Evolutionary conservation across 2,888 invertebrate species (phyloP), one percentile per base, ranked within the genome.

Genomic region (Aphodius granarius): DNA sequence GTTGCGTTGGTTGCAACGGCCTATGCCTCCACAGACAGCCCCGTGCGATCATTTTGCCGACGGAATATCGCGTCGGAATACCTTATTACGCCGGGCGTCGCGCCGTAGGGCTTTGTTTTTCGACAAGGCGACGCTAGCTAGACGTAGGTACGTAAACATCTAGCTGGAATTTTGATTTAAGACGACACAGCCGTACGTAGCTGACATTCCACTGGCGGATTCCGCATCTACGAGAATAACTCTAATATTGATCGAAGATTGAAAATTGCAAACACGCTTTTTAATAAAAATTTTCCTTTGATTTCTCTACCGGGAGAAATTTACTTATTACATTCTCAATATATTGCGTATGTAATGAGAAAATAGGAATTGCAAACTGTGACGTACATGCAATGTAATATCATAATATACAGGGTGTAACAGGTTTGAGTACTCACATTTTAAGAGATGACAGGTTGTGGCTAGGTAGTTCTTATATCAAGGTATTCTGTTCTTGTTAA

Each of bases 1-100:
- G 79, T 78, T 79, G 79, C 80, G 78, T 70, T 78, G 80, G 78
- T 70, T 78, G 80, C 79, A 77, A 71, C 78, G 78, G 78, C 78
- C 79, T 78, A 76, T 72, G 78, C 78, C 78, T 75, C 71, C 75
- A 73, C 75, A 77, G 78, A 78, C 76, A 75, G 74, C 72, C 74
- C 21, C 68, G 20, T 21, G 13, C 43, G 13, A 43, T 43, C 43
- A 43, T 43, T 43, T 43, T 43, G 43, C 43, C 43, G 43, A 43
- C 43, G 43, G 71, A 73, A 71, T 76, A 66, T 73, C 43, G 71
- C 71, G 76, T 66, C 65, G 71, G 72, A 71, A 77, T 77, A 73
- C 74, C 77, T 74, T 77, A 74, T 76, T 76, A 77, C 71, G 68
- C 20, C 19, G 19, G 43, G 9, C 43, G 43, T 43, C 43, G 43